A percentile compares a stretch with the other conserved stretches of the same genome.
phyloP scores from a whole-genome alignment of 2,888 invertebrate species.

The Linnaemya tessellans region DNA sequence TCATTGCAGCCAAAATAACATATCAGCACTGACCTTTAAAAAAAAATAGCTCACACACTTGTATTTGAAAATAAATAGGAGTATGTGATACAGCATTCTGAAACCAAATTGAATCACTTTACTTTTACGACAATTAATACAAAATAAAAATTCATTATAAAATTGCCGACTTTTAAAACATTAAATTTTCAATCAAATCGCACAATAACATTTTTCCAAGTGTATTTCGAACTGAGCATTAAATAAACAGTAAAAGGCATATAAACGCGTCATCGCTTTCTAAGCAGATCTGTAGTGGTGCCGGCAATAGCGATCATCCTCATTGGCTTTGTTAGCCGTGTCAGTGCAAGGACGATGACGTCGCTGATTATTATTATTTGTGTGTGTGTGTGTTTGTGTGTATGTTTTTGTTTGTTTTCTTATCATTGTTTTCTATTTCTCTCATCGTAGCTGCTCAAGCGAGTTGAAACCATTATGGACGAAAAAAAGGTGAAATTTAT shows the following conservation, averaged over 20 bases:
- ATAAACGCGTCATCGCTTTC: slow-evolving; percentile 54
- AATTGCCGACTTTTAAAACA: too few relatives aligned
- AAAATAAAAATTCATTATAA: too few relatives aligned
- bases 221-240: neutral
- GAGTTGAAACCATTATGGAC: slow-evolving; percentile 27
- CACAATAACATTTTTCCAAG: neutral
- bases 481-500: slow-evolving; percentile 68
- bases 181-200: neutral
- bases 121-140: too few relatives aligned
- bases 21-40: too few relatives aligned
- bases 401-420: slow-evolving; percentile 52
- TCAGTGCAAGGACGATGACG: slow-evolving; percentile 66
- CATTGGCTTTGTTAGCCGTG: slow-evolving; percentile 54
- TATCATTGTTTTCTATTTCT: slow-evolving; percentile 58
- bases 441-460: slow-evolving; percentile 2
- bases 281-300: slow-evolving; percentile 13
- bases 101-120: too few relatives aligned
- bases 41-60: too few relatives aligned
- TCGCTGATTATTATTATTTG: slow-evolving; percentile 56
- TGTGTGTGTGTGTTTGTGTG: too few relatives aligned
- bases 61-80: too few relatives aligned
- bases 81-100: too few relatives aligned
- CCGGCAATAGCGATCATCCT: slow-evolving; percentile 29
- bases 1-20: too few relatives aligned
- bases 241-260: slow-evolving; percentile 55